Conservation (phyloP, 2,888 invertebrate species). For the Pycnomerus fuliginosus region DNA sequence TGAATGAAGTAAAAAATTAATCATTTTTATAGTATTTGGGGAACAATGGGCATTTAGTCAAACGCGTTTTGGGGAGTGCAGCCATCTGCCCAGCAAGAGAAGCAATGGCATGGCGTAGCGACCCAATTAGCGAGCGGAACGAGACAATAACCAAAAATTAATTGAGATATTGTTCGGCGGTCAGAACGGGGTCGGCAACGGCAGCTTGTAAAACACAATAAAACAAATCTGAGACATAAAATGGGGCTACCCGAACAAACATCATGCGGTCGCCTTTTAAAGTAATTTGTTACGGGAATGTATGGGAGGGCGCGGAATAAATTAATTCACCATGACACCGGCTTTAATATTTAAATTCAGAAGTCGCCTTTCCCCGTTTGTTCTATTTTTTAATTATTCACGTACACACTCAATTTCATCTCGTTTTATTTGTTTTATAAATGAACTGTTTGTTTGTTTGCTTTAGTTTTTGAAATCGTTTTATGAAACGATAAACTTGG, state of each 20-base stretch:
- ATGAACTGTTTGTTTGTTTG: constrained; percentile 19
- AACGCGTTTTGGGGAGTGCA: too few species aligned
- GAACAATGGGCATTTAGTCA: too few species aligned
- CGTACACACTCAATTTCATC: constrained; percentile 11
- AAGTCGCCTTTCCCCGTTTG: constrained; percentile 6
- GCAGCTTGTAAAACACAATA: constrained; percentile 2
- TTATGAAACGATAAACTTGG: too few species aligned
- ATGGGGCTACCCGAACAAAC: not conserved
- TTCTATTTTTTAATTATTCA: constrained; percentile 15
- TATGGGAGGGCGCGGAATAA: constrained; percentile 6
- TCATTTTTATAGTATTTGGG: too few species aligned
- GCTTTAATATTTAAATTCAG: constrained; percentile 20
- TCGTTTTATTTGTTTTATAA: constrained; percentile 14
- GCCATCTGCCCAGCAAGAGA: too few species aligned
- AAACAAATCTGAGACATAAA: not conserved
- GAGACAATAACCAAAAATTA: constrained; percentile 20
- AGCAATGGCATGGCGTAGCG: constrained; percentile 7
- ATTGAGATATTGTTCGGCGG: constrained; percentile 16
- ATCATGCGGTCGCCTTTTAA: not conserved
- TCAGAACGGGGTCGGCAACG: not conserved
- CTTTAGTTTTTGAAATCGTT: too few species aligned
- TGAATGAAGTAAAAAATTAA: too few species aligned
- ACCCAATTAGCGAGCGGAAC: constrained; percentile 14
- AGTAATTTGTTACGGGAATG: not conserved
- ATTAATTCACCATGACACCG: constrained; percentile 20